Base-by-base conservation (phyloP, 2,797 vertebrate genomes). In the Anolis apletophallus region DNA sequence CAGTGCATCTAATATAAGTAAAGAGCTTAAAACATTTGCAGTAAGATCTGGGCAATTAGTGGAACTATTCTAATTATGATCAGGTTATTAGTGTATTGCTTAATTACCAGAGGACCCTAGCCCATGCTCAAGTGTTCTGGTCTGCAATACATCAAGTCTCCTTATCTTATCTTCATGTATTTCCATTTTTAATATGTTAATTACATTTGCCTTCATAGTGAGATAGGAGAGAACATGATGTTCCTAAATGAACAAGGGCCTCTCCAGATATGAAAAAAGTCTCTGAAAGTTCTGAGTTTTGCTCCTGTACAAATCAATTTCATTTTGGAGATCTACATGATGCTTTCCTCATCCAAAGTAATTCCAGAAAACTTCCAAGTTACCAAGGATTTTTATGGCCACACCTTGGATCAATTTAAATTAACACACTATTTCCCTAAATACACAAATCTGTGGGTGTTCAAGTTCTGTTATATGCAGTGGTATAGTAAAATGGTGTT, bases 181-280 rank as follows among this genome's bases (percentile, higher is more conserved):
- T 89, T 90, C 86, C 46, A 87, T 85, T 89, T 89, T 88, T 88
- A 89, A 85, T 80, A 61, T 36, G 71, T 85, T 85, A 82, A 87
- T 89, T 86, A 80, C 87, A 81, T 79, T 85, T 26, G 59, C 36
- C 57, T 69, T 84, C 83, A 64, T 21, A 40, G 75, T 10, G 88
- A 86, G 77, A 85, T 83, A 77, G 34, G 74, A 87, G 78, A 84
- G 81, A 67, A 34, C 10, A 88, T 9, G 59, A 74, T 68, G 32
- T 83, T 78, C 86, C 34, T 52, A 91, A 80, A 6, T 13, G 69
- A 89, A 10, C 29, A 64, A 64, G 61, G 29, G 61, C 61, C 61
- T 64, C 61, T 64, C 61, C 61, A 64, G 61, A 64, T 12, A 64
- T 29, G 26, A 13, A 29, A 59, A 59, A 59, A 21, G 57, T 59